Evolutionary conservation across 2,113 vertebrate genomes (phyloP), one percentile per base, ranked within the genome.

Genomic region (Labrus mixtus): DNA sequence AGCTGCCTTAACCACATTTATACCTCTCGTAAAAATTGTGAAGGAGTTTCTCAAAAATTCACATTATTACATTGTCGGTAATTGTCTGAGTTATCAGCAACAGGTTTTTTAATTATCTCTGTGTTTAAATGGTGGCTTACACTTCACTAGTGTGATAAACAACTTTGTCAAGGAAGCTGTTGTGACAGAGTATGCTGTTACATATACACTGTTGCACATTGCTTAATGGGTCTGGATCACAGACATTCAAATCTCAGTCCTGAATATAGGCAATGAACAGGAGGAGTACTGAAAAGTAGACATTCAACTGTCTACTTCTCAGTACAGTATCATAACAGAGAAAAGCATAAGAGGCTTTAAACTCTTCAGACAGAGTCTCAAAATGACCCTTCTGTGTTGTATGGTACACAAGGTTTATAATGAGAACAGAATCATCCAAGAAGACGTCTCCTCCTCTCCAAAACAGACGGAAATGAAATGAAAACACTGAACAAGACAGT

Each of bases 171-270:
- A 13, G 43, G 5, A 5, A 45, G 13, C 43, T 15, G 12, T 15
- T 15, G 15, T 10, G 4, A 45, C 43, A 45, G 11, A 45, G 43
- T 15, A 10, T 45, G 15, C 11, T 5, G 15, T 45, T 15, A 45
- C 43, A 45, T 2, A 43, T 33, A 17, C 55, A 8, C 33, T 16
- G 2, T 62, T 37, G 37, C 55, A 16, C 25, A 25, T 48, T 20
- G 11, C 68, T 76, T 13, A 61, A 71, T n/a, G n/a, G n/a, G n/a
- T n/a, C 54, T 46, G 12, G 17, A 15, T 62, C 29, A 25, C 53
- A 60, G 10, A 53, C 25, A 33, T 46, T 13, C 22, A 65, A 69
- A 53, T 23, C 19, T 56, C 23, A 37, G 8, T 37, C 50, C 16
- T 12, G 53, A 29, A 45, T 23, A 20, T 20, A 63, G n/a, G 23